Base-by-base conservation (phyloP, 2,888 invertebrate species). In the Invenusta paracnida region DNA sequence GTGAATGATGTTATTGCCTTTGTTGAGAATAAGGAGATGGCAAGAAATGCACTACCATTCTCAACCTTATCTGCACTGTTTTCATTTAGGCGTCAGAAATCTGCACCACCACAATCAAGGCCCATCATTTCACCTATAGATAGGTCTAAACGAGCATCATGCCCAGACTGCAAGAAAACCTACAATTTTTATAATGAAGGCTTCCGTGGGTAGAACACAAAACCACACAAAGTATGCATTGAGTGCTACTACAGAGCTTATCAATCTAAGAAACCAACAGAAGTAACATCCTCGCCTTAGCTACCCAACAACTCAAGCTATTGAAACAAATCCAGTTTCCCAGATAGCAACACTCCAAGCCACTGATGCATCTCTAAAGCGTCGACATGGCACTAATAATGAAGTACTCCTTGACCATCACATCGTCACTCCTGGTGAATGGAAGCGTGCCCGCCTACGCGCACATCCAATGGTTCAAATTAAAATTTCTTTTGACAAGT, bases 301-400 rank as follows among this genome's bases (percentile, higher is more conserved):
- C 48, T 11, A 17, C 17, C 73, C 27, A 48, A 48, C 73, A 5
- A 23, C 23, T 23, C 73, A 73, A 73, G 25, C 11, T 23, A 23
- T 73, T 2, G 73, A 73, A 73, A 73, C 73, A n/a, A 73, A 73
- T 73, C 73, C 73, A 73, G 73, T 73, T 23, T 73, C 73, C 25
- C 73, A 73, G 17, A 23, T 73, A 23, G 2, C 73, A 73, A 23
- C 17, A 11, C 48, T 48, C 17, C 17, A 5, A 48, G 5, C 48
- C 48, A 48, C 48, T 48, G 48, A 48, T 48, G 5, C 5, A 48
- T 17, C 48, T 11, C 48, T 17, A 11, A 48, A 48, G 5, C 48
- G 48, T 48, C 48, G 25, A 73, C 73, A 23, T 73, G 27, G 73
- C 73, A 73, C 73, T 23, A 73, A 5, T 73, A 73, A 73, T 73